Evolutionary conservation across 2,888 invertebrate species (phyloP).

Genomic region (Chrysotoxum bicinctum): DNA sequence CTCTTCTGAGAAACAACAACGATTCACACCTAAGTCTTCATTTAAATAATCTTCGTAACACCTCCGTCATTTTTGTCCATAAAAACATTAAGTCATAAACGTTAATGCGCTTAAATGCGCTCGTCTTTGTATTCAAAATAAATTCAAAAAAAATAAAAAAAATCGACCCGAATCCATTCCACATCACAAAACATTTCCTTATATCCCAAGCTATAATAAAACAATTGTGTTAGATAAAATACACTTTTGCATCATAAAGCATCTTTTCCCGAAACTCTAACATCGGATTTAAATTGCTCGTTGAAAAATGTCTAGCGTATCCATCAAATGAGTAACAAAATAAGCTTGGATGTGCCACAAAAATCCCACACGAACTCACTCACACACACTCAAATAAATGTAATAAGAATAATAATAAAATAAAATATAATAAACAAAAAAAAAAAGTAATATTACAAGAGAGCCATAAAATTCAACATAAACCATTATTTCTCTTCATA

Average conservation of each 20-base stretch:
- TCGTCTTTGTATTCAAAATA: conserved; percentile 9
- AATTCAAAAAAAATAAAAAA: background rate
- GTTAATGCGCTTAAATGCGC: conserved; percentile 47
- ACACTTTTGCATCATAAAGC: conserved; percentile 31
- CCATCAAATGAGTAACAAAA: conserved; percentile 35
- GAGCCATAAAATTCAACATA: conserved; percentile 68
- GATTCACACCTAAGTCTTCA: conserved; percentile 25
- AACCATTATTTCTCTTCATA: conserved; percentile 71
- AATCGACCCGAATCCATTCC: background rate
- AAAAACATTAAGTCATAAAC: conserved; percentile 58
- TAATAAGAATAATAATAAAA: conserved; percentile 69
- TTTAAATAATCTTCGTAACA: conserved; percentile 29
- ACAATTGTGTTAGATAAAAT: conserved; percentile 47
- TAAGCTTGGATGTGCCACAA: conserved; percentile 42
- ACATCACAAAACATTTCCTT: conserved; percentile 9
- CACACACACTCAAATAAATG: conserved; percentile 39
- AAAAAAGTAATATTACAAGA: conserved; percentile 49
- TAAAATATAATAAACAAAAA: conserved; percentile 63
- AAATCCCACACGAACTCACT: conserved; percentile 60
- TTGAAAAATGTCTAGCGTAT: conserved; percentile 43
- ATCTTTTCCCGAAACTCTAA: conserved; percentile 25
- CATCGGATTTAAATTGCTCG: conserved; percentile 30
- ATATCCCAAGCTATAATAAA: conserved; percentile 37
- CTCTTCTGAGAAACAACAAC: background rate
- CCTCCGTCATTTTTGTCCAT: conserved; percentile 41